Percentiles rank a stretch among this genome's conserved stretches.
Evolutionary conservation across 2,888 invertebrate genomes (phyloP).

Genomic region (Drosophila parthenogenetica): DNA sequence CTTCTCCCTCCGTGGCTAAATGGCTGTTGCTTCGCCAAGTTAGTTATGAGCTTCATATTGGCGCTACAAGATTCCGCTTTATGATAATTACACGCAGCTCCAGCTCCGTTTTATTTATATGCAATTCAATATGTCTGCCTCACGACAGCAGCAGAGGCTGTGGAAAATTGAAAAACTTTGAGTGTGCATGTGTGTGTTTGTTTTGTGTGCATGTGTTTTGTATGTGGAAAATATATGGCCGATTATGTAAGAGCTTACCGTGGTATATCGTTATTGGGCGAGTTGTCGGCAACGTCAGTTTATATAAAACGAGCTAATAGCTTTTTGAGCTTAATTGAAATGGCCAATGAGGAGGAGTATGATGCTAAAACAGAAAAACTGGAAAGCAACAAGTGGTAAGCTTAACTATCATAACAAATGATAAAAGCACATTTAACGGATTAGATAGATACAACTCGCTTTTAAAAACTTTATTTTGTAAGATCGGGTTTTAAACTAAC

Average conservation of each 20-base stretch:
- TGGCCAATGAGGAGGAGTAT: neutral
- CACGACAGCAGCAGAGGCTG: constrained; percentile 34
- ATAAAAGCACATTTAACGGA: constrained; percentile 3
- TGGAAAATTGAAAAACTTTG: constrained; percentile 74
- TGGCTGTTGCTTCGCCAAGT: constrained; percentile 23
- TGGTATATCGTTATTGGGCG: constrained; percentile 49
- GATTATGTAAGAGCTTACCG: constrained; percentile 70
- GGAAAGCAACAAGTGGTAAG: constrained; percentile 16
- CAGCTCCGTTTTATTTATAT: constrained; percentile 64
- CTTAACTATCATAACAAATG: constrained; percentile 26
- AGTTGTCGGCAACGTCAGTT: constrained; percentile 42
- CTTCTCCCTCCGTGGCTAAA: neutral
- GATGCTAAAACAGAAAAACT: constrained; percentile 8
- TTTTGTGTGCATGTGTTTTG: constrained; percentile 17
- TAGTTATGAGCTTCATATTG: constrained; percentile 69
- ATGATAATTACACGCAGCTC: constrained; percentile 75
- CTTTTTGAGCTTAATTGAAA: constrained; percentile 55
- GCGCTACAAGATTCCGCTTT: constrained; percentile 72
- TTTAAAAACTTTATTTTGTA: too few species aligned
- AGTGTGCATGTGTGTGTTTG: constrained; percentile 1
- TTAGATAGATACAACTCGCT: neutral
- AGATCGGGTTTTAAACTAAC: too few species aligned
- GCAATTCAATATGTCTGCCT: constrained; percentile 51
- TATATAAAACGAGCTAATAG: constrained; percentile 59
- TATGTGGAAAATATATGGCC: constrained; percentile 57